These are phyloP conservation scores for Osmoderma eremita DNA, from an alignment of 2,888 invertebrate species.

Conservation along the genomic window DNA sequence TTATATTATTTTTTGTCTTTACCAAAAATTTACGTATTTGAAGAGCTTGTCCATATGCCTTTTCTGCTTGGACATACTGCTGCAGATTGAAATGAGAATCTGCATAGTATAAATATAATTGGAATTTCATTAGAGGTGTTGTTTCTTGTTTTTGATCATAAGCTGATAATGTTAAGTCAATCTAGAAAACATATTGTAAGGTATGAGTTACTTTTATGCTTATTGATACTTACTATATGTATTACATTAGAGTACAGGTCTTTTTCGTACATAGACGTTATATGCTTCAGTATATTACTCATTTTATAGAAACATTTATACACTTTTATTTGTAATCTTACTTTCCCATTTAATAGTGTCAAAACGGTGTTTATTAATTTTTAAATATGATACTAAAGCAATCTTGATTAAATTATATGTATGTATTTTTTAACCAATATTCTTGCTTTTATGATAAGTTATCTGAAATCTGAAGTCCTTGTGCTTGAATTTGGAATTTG, in stretches of 20 bases:
- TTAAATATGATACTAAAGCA: too few species aligned
- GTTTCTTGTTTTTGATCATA: slow-evolving; percentile 74
- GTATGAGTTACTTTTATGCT: slow-evolving; percentile 1
- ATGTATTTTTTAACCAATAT: too few species aligned
- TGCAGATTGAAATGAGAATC: slow-evolving; percentile 75
- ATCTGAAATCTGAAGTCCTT: too few species aligned
- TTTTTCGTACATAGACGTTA: slow-evolving; percentile 76
- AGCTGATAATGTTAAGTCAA: slow-evolving; percentile 72
- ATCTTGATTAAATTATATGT: too few species aligned
- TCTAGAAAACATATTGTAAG: slow-evolving; percentile 64
- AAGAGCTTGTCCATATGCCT: slow-evolving; percentile 72
- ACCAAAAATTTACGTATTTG: slow-evolving; percentile 73
- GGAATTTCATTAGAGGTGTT: slow-evolving; percentile 72
- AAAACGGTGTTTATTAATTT: too few species aligned
- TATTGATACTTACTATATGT: slow-evolving; percentile 69
- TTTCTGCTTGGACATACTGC: slow-evolving; percentile 76
- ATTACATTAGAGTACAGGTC: slow-evolving; percentile 78
- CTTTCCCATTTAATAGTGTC: too few species aligned
- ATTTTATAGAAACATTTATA: slow-evolving; percentile 60
- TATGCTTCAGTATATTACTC: slow-evolving; percentile 71
- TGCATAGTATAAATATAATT: slow-evolving; percentile 75
- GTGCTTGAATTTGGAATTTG: too few species aligned
- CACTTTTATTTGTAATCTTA: slow-evolving; percentile 14
- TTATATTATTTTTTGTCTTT: slow-evolving; percentile 65
- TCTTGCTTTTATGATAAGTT: too few species aligned